Base-by-base conservation (phyloP, 35 echinoderm and acorn worm species). In the Chiridota heheva region DNA sequence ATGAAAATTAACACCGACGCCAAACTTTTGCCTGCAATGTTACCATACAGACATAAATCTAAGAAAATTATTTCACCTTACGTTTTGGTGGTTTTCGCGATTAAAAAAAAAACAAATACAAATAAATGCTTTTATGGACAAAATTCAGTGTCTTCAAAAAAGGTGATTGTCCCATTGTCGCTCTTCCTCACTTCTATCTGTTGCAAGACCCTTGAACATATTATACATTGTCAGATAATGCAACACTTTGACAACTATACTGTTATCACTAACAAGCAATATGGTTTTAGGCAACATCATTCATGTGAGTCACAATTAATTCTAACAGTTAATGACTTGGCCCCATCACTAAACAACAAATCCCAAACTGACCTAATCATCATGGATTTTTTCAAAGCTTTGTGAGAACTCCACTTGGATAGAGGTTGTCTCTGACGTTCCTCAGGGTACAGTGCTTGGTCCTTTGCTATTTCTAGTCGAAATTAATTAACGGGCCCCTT, bases 321-420 rank as follows among this genome's bases (percentile, higher is more conserved):
- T 22, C 31, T 72, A 72, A 72, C 69, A 40, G 37, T 39, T 1
- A 72, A 72, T 72, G 69, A 72, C 22, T 30, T 44, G 2, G 69
- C 36, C 3, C 36, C 26, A 36, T 72, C 69, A 32, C 22, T 72
- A 41, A 36, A 72, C 24, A 35, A 45, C 37, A 72, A 22, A 72
- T 44, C 39, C 2, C 69, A 72, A 36, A 72, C 69, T 25, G 69
- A 72, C 69, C 40, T 72, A 42, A 72, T 72, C 40, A 25, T 72
- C 22, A 72, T 72, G 69, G 69, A 72, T 72, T 67, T 67, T 28
- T 67, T 36, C 38, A 10, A 67, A 30, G 27, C 63, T 8, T n/a
- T 51, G n/a, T n/a, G n/a, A n/a, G n/a, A n/a, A n/a, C n/a, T n/a
- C n/a, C n/a, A n/a, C n/a, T n/a, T n/a, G n/a, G n/a, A n/a, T n/a